These are phyloP conservation scores for Elephas maximus DNA, from an alignment of 2,113 vertebrate genomes.

Conservation along the genomic window DNA sequence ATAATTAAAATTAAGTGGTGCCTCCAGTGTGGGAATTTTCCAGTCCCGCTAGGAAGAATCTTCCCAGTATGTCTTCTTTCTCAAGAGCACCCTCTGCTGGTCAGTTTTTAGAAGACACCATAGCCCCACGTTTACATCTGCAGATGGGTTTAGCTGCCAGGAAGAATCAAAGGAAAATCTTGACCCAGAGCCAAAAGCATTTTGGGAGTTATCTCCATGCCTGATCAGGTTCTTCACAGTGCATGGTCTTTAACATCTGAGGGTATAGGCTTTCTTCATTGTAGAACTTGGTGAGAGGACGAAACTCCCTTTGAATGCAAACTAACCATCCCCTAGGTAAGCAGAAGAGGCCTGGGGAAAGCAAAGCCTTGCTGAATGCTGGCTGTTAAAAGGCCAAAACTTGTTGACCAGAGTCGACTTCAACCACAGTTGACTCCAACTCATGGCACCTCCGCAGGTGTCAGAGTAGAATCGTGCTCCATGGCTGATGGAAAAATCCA, in stretches of 20 bases:
- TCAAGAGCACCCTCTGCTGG: slow-evolving; percentile 74
- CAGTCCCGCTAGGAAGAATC: neutral
- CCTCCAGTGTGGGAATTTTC: slow-evolving; percentile 77
- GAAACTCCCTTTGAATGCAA: slow-evolving; percentile 19
- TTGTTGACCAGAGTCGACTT: neutral
- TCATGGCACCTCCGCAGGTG: neutral
- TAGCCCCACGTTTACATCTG: rapidly evolving
- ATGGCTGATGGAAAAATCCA: neutral
- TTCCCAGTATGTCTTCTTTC: slow-evolving; percentile 13
- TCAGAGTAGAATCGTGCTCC: neutral
- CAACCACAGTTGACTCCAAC: neutral
- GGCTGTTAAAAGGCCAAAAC: neutral
- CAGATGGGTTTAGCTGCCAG: neutral
- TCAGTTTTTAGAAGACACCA: slow-evolving; percentile 15
- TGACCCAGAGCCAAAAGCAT: neutral
- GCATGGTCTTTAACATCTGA: neutral
- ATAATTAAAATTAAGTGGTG: slow-evolving; percentile 74
- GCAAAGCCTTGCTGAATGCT: neutral
- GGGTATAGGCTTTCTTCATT: neutral
- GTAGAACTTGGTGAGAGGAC: neutral
- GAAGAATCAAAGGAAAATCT: neutral
- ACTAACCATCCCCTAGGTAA: neutral
- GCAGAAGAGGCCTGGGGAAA: neutral
- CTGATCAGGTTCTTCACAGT: neutral
- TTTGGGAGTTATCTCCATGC: neutral